Conservation (phyloP, 64 coral and sea anemone genomes). For the Porites lutea region DNA sequence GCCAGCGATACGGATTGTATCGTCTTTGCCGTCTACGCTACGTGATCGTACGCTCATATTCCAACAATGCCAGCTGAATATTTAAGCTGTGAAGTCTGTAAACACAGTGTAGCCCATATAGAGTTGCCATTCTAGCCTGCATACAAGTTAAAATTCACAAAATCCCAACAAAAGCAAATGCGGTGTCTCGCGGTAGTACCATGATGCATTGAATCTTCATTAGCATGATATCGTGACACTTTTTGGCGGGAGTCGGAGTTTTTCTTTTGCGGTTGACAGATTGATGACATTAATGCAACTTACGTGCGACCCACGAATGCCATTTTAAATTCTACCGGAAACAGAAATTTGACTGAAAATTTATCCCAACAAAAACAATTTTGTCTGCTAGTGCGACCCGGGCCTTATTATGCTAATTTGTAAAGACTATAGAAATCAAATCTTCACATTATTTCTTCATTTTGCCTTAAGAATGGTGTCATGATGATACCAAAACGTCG, state of each 20-base stretch:
- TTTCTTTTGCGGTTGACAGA: neutral
- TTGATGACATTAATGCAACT: neutral
- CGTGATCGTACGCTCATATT: neutral
- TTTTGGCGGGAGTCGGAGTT: neutral
- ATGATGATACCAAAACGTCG: too few species aligned
- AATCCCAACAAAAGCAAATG: slow-evolving; percentile 14
- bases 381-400: too few species aligned
- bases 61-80: slow-evolving; percentile 12
- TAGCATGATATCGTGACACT: slow-evolving; percentile 12
- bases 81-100: slow-evolving; percentile 17
- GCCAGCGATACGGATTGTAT: too few species aligned
- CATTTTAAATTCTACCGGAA: too few species aligned
- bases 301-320: neutral
- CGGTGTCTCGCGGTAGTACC: neutral
- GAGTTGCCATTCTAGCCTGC: slow-evolving; percentile 13
- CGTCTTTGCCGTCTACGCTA: neutral
- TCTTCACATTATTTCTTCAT: too few species aligned
- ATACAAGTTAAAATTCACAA: neutral
- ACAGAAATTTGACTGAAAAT: too few species aligned
- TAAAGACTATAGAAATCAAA: too few species aligned
- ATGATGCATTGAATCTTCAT: neutral
- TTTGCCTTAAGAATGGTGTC: too few species aligned
- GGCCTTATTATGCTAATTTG: too few species aligned
- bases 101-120: neutral
- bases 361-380: too few species aligned